A percentile compares a stretch with the other conserved stretches of the same genome.
phyloP scores from a whole-genome alignment of 2,113 vertebrate genomes.

The Desmodus rotundus region DNA sequence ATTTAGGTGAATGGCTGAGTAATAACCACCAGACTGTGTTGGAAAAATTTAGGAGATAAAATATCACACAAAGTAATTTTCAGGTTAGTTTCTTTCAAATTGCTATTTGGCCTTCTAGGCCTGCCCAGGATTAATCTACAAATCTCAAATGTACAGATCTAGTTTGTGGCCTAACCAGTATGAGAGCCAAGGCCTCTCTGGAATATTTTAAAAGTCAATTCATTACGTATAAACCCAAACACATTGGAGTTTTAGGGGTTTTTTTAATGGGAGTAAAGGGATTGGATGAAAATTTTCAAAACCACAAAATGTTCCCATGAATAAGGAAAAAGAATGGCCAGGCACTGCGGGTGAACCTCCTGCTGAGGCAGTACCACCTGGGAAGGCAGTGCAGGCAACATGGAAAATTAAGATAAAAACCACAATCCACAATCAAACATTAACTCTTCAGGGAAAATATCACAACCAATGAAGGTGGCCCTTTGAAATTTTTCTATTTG shows the following conservation, averaged over 20 bases:
- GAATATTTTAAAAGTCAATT: conserved; percentile 43
- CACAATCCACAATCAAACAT: neutral
- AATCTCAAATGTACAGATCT: neutral
- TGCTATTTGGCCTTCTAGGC: neutral
- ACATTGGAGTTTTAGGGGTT: neutral
- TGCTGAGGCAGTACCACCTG: neutral
- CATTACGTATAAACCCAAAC: conserved; percentile 21
- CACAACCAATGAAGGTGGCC: neutral
- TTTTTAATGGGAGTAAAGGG: neutral
- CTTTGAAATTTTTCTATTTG: neutral
- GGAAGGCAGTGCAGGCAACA: neutral
- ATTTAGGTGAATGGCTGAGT: neutral
- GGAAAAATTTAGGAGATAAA: neutral
- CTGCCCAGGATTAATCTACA: neutral
- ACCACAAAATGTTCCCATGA: neutral
- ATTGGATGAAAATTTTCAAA: neutral
- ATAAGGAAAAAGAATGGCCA: neutral
- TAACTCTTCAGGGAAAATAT: neutral
- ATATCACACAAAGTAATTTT: neutral
- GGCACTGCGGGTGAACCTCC: neutral
- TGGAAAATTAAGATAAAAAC: neutral
- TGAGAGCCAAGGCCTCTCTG: neutral
- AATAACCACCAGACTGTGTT: neutral
- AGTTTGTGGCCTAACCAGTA: neutral
- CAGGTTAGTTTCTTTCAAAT: conserved; percentile 6